A percentile compares a stretch with the other conserved stretches of the same genome.
Evolutionary conservation across 1,140 invertebrate genomes (phyloP).

Genomic region (Phthorimaea operculella): DNA sequence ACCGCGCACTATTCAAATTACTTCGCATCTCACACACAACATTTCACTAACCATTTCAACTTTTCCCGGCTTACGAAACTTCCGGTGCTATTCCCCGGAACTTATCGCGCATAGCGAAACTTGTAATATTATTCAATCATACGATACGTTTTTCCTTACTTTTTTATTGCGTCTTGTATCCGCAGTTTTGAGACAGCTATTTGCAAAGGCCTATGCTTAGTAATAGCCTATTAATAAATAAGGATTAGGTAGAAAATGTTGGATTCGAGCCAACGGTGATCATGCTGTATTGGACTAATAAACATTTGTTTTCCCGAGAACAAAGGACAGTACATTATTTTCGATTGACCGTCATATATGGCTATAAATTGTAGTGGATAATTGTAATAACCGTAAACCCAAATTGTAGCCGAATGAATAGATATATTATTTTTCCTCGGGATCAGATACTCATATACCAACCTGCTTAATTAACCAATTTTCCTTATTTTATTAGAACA

Average conservation of each 20-base stretch:
- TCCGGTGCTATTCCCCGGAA: too few species aligned
- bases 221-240: neutral
- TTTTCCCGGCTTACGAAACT: neutral
- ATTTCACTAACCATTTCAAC: constrained; percentile 11
- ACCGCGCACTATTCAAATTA: constrained; percentile 20
- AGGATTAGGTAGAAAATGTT: neutral
- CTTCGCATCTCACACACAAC: constrained; percentile 10
- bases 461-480: too few species aligned
- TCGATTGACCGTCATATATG: neutral
- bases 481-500: too few species aligned
- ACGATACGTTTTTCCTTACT: neutral
- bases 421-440: too few species aligned
- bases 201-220: neutral
- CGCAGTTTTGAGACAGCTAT: neutral
- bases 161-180: neutral
- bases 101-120: neutral
- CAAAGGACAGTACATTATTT: neutral
- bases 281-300: neutral
- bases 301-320: neutral
- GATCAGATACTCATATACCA: too few species aligned
- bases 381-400: too few species aligned
- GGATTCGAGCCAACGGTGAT: neutral
- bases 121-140: neutral
- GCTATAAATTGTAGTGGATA: neutral
- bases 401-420: too few species aligned